Evolutionary conservation across 2,888 invertebrate species (phyloP), one percentile per base, ranked within the genome.

Genomic region (Amphipoea oculea): DNA sequence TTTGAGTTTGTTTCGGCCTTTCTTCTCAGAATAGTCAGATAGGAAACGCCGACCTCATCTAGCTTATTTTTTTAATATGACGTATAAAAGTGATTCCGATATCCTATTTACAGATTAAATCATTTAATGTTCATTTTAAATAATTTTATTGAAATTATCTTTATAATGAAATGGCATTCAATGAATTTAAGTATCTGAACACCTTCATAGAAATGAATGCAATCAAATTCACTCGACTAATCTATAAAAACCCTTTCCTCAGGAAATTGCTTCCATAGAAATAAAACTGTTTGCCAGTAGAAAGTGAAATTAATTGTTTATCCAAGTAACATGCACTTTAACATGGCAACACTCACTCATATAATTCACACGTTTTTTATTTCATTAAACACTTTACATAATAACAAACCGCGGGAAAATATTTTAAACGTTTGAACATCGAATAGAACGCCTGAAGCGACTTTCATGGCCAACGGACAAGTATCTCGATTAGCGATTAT

Each of bases 401-500:
- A 51, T 77, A 87, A 85, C 48, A 54, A 73, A 82, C 62, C 87
- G 85, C 87, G 83, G 90, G 90, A 88, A 88, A 88, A 85, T 83
- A 73, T 74, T 68, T 76, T 57, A 77, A 81, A 78, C 78, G 73
- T 73, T 84, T 54, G 60, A 79, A 79, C 78, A 76, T 74, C 66
- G 86, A 68, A 84, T 36, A 62, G 40, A 82, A 65, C 79, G 90
- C 89, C 89, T 82, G 81, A 82, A 90, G 89, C 88, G 65, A 88
- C 89, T 86, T 85, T 87, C 88, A 87, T 87, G 83, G 88, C 79
- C 87, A 81, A 78, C 79, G 76, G 82, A 92, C 92, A 92, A 91
- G 89, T 85, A 92, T 93, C 91, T 84, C 86, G 82, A 89, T 88
- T 81, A 88, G 86, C 83, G 86, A 86, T 92, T 91, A 93, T 93